phyloP scores from a whole-genome alignment of 1,140 invertebrate genomes.

The Calephelis nemesis region DNA sequence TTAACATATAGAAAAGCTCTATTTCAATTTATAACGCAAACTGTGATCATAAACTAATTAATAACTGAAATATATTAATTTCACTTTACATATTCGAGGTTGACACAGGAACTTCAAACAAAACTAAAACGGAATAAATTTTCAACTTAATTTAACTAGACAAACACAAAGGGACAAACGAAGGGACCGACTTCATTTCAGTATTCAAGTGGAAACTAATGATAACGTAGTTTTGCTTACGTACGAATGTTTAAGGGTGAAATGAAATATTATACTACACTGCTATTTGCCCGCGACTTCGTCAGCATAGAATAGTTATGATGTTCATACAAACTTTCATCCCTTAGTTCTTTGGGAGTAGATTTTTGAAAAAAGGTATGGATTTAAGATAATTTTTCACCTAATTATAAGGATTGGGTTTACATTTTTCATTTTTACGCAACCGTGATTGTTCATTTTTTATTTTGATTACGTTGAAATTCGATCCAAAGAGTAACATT shows the following conservation, averaged over 20 bases:
- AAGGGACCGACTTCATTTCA: slow-evolving; percentile 65
- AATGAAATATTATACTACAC: not conserved
- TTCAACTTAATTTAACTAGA: slow-evolving; percentile 77
- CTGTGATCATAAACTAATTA: slow-evolving; percentile 50
- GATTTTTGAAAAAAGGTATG: too few species aligned
- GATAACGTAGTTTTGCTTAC: slow-evolving; percentile 58
- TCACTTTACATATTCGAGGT: slow-evolving; percentile 67
- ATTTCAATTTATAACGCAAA: slow-evolving; percentile 3
- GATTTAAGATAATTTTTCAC: too few species aligned
- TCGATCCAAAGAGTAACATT: too few species aligned
- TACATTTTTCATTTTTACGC: too few species aligned
- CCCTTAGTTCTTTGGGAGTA: too few species aligned
- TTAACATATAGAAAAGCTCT: not conserved
- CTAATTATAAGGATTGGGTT: too few species aligned
- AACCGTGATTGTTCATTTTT: too few species aligned
- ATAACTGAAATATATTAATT: slow-evolving; percentile 20
- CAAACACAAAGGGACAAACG: slow-evolving; percentile 68
- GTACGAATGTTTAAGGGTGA: not conserved
- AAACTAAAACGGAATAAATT: slow-evolving; percentile 75
- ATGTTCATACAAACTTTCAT: too few species aligned
- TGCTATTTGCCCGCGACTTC: too few species aligned
- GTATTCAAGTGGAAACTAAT: slow-evolving; percentile 72
- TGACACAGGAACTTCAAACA: slow-evolving; percentile 55
- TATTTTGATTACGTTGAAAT: too few species aligned
- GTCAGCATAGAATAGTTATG: too few species aligned